Evolutionary conservation across 2,113 vertebrate genomes (phyloP).

Genomic region (Loxodonta africana): DNA sequence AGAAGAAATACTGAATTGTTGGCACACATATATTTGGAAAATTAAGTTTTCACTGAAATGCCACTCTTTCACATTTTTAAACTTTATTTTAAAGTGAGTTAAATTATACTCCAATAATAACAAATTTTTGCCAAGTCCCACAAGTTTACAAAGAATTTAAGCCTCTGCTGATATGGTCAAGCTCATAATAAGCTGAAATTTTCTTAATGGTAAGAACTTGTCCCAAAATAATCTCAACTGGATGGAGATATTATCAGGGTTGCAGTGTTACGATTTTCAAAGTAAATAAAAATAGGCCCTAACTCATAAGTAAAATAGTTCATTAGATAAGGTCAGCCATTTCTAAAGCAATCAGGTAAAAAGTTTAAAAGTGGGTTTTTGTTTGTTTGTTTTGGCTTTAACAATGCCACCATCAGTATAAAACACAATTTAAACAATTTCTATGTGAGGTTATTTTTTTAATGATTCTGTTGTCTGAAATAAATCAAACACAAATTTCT

Average conservation of each 20-base stretch:
- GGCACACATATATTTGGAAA: conserved; percentile 45
- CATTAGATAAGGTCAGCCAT: conserved; percentile 14
- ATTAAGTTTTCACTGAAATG: conserved; percentile 34
- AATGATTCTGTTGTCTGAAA: conserved; percentile 40
- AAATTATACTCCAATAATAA: conserved; percentile 7
- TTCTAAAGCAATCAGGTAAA: conserved; percentile 52
- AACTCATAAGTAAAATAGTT: conserved; percentile 11
- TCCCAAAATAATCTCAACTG: conserved; percentile 64
- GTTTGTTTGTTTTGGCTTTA: background rate
- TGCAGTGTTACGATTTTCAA: conserved; percentile 42
- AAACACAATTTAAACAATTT: conserved; percentile 59
- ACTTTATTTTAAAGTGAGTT: conserved; percentile 45
- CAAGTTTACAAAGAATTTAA: conserved; percentile 53
- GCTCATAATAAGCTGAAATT: conserved; percentile 16
- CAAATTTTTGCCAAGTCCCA: conserved; percentile 39
- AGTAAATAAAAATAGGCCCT: background rate
- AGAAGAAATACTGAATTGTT: conserved; percentile 25
- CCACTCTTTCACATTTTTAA: background rate
- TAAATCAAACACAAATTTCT: conserved; percentile 56
- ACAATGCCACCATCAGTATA: background rate
- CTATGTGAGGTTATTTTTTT: background rate
- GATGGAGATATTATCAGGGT: conserved; percentile 72
- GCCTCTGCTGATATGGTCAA: background rate
- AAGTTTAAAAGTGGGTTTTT: background rate
- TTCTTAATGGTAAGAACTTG: conserved; percentile 54